Evolutionary conservation across 2,113 vertebrate species (phyloP).

Genomic region (Stigmatopora argus): DNA sequence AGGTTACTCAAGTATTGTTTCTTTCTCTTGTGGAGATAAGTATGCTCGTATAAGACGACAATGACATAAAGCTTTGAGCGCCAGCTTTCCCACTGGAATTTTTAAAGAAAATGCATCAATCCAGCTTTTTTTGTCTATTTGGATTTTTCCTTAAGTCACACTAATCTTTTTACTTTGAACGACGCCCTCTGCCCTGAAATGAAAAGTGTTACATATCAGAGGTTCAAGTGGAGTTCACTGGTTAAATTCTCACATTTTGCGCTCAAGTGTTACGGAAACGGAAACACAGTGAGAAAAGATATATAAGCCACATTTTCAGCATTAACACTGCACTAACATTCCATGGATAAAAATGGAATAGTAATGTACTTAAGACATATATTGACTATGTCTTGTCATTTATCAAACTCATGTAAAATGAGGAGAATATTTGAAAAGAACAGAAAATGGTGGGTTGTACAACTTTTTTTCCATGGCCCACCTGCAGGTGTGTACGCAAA

Average conservation of each 20-base stretch:
- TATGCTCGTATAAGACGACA: constrained; percentile 45
- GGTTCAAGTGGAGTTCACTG: not conserved
- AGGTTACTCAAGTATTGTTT: not conserved
- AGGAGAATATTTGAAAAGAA: too few relatives aligned
- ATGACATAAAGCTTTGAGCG: constrained; percentile 19
- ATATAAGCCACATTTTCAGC: too few relatives aligned
- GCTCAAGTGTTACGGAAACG: not conserved
- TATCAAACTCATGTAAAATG: too few relatives aligned
- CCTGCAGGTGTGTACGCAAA: constrained; percentile 90
- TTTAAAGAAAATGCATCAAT: constrained; percentile 17
- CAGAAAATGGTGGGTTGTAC: too few relatives aligned
- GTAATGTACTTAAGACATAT: too few relatives aligned
- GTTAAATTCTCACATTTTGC: not conserved
- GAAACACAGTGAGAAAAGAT: not conserved
- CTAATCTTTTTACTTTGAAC: constrained; percentile 3
- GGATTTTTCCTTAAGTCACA: constrained; percentile 10
- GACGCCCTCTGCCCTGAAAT: not conserved
- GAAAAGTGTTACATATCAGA: constrained; percentile 1
- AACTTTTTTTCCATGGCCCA: constrained; percentile 30
- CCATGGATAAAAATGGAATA: too few relatives aligned
- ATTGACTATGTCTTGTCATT: too few relatives aligned
- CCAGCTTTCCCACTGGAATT: constrained; percentile 23
- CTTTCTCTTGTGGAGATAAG: constrained; percentile 24
- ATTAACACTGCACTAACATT: too few relatives aligned
- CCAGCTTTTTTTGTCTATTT: not conserved